These are phyloP conservation scores for Seira musarum DNA, from an alignment of 2,888 invertebrate species.

Conservation along the genomic window DNA sequence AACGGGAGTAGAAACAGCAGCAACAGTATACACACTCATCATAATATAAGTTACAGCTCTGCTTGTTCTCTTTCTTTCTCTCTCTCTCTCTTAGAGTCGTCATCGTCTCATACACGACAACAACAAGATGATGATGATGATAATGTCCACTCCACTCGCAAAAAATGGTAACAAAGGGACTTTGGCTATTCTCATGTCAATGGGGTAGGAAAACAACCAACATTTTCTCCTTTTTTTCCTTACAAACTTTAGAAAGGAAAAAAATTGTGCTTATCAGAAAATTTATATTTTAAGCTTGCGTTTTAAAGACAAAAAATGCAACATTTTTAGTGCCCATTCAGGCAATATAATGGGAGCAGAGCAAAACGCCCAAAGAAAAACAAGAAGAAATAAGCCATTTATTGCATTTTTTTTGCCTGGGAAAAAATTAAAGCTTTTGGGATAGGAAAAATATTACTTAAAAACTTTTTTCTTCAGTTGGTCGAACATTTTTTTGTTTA, in stretches of 20 bases:
- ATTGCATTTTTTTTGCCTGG: constrained; percentile 15
- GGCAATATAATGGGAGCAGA: constrained; percentile 16
- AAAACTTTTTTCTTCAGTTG: constrained; percentile 15
- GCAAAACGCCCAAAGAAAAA: constrained; percentile 4
- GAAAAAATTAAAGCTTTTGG: constrained; percentile 16
- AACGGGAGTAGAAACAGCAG: no score
- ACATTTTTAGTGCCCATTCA: constrained; percentile 6
- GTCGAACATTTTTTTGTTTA: constrained; percentile 3
- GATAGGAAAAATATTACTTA: neutral
- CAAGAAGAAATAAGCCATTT: constrained; percentile 10
- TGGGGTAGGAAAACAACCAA: neutral
- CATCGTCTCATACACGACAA: constrained; percentile 14
- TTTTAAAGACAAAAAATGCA: constrained; percentile 8
- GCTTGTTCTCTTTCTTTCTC: no score
- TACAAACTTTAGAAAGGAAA: neutral
- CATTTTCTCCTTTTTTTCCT: neutral
- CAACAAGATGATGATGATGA: constrained; percentile 15
- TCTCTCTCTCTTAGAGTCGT: constrained; percentile 14
- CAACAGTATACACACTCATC: constrained; percentile 9
- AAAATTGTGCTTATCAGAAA: constrained; percentile 1
- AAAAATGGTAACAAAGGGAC: neutral
- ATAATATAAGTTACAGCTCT: neutral
- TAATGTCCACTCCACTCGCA: constrained; percentile 16
- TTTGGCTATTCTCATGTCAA: neutral
- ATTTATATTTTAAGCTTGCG: constrained; percentile 1